phyloP scores from a whole-genome alignment of 2,113 vertebrate species.

The Ceyx cyanopectus region DNA sequence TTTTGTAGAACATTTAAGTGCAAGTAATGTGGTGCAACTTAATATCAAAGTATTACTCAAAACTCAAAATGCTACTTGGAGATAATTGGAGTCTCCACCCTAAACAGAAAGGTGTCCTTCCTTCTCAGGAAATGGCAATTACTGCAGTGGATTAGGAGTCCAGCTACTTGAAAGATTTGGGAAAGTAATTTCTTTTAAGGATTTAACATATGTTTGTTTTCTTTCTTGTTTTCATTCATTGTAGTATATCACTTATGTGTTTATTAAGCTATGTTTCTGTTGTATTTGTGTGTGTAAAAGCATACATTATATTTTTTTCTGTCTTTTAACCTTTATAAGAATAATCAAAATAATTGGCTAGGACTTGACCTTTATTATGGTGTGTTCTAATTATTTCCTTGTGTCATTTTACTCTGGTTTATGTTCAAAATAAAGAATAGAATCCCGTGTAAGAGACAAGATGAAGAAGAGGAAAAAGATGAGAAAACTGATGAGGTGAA shows the following conservation, averaged over 20 bases:
- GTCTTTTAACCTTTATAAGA: not conserved
- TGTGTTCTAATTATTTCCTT: not conserved
- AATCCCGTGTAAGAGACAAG: not conserved
- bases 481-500: not conserved
- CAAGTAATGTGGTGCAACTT: not conserved
- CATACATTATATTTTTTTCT: not conserved
- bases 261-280: not conserved
- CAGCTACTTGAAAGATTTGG: not conserved
- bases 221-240: not conserved
- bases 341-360: not conserved
- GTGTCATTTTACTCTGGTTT: not conserved
- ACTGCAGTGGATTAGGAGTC: not conserved
- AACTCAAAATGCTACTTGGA: not conserved
- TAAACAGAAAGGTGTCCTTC: not conserved
- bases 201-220: not conserved
- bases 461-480: not conserved
- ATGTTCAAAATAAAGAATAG: not conserved
- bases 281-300: not conserved
- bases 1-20: not conserved
- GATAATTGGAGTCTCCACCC: not conserved
- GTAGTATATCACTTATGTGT: not conserved
- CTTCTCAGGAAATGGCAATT: not conserved
- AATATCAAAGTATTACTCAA: not conserved
- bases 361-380: not conserved
- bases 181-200: not conserved